Conservation (phyloP, 2,113 vertebrate genomes). For the Platycercus adscitus region DNA sequence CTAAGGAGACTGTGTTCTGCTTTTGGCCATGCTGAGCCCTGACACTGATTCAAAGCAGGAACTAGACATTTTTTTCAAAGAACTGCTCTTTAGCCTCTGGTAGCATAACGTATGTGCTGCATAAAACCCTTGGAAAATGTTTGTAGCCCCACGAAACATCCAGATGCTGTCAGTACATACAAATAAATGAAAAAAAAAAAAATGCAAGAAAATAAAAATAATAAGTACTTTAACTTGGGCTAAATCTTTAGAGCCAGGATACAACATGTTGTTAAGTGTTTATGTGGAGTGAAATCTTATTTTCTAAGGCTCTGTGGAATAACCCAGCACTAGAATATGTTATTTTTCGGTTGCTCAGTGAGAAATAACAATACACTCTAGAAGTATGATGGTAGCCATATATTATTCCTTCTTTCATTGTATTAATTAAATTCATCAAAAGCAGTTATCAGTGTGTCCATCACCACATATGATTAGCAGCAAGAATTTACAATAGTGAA, state of each 20-base stretch:
- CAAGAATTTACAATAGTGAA: neutral
- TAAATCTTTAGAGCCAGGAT: neutral
- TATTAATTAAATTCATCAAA: neutral
- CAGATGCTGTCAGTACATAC: neutral
- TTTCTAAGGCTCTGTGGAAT: neutral
- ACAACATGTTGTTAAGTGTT: neutral
- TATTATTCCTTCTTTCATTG: neutral
- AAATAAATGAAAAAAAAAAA: neutral
- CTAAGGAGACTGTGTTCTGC: neutral
- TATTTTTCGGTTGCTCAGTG: neutral
- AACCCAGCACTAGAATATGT: neutral
- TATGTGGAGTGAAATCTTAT: neutral
- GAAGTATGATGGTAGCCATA: neutral
- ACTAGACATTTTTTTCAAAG: neutral
- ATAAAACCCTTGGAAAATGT: neutral
- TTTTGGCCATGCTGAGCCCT: neutral
- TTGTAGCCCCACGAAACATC: neutral
- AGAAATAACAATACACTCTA: neutral
- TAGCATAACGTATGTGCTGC: neutral
- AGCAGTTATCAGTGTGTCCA: neutral
- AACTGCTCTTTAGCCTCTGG: neutral
- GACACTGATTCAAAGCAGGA: neutral
- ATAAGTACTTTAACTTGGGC: neutral
- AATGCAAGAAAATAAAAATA: neutral
- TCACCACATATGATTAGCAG: fast-evolving